Evolutionary conservation across 2,888 invertebrate genomes (phyloP).

Genomic region (Philereme vetulata): DNA sequence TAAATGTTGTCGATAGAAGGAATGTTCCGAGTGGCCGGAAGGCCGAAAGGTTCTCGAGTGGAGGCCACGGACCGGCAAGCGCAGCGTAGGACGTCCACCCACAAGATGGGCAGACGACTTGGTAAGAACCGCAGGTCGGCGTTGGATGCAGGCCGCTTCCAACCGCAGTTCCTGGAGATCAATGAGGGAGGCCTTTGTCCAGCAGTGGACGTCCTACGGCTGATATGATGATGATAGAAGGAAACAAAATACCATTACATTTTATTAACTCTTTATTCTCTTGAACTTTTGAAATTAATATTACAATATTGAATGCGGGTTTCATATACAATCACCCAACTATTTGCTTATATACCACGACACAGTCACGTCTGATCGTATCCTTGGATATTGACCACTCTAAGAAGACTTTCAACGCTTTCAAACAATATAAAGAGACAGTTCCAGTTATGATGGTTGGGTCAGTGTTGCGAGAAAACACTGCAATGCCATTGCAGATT

Average conservation of each 20-base stretch:
- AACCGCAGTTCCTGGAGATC: no score
- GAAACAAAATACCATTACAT: conserved; percentile 54
- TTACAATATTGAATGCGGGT: conserved; percentile 83
- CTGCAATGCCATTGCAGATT: conserved; percentile 36
- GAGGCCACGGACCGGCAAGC: no score
- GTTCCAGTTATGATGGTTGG: conserved; percentile 35
- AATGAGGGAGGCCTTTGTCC: no score
- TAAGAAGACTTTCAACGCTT: conserved; percentile 40
- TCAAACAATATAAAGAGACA: conserved; percentile 27
- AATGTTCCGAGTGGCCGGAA: no score
- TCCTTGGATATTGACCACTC: conserved; percentile 56
- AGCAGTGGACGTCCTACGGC: no score
- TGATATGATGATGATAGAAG: no score
- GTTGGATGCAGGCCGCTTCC: no score
- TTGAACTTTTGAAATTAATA: conserved; percentile 83
- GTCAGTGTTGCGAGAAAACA: conserved; percentile 36
- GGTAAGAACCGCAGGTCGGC: no score
- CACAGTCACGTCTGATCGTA: conserved; percentile 76
- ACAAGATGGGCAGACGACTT: no score
- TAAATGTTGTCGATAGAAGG: no score
- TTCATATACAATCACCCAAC: conserved; percentile 82
- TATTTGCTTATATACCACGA: conserved; percentile 82
- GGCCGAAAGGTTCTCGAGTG: no score
- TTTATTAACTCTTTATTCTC: conserved; percentile 84
- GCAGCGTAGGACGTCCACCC: no score